phyloP scores from a whole-genome alignment of 2,797 vertebrate genomes.

The Amblyraja radiata region DNA sequence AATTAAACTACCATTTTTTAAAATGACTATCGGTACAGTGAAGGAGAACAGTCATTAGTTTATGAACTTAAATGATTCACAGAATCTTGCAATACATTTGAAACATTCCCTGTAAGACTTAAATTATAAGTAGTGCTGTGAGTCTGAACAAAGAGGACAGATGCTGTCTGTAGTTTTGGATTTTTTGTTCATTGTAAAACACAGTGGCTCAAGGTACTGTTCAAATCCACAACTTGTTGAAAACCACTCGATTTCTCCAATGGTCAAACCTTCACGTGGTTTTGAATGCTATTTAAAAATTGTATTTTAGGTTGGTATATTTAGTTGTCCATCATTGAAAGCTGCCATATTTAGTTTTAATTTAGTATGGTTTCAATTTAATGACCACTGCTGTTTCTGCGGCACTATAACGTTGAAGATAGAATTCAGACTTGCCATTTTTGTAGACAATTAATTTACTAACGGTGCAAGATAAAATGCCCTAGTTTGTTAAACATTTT shows the following conservation, averaged over 20 bases:
- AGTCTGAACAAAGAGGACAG: background rate
- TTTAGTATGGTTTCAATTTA: background rate
- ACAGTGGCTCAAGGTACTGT: background rate
- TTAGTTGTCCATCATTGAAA: background rate
- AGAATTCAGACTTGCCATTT: background rate
- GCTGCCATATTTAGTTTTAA: background rate
- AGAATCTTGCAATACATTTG: constrained; percentile 6
- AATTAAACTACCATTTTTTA: background rate
- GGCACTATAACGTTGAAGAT: background rate
- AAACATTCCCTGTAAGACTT: background rate
- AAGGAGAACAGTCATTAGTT: background rate
- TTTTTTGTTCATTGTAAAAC: background rate
- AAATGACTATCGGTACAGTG: background rate
- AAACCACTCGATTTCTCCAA: background rate
- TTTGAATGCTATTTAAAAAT: background rate
- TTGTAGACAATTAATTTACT: background rate
- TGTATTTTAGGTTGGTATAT: background rate
- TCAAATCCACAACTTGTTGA: background rate
- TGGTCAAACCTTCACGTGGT: background rate
- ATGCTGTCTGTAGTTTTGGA: background rate
- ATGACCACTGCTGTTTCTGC: background rate
- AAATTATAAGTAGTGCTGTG: background rate
- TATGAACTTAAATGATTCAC: background rate
- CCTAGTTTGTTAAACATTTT: background rate
- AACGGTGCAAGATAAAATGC: background rate